Evolutionary conservation across 2,113 vertebrate genomes (phyloP).

Genomic region (Sinocyclocheilus maitianheensis): DNA sequence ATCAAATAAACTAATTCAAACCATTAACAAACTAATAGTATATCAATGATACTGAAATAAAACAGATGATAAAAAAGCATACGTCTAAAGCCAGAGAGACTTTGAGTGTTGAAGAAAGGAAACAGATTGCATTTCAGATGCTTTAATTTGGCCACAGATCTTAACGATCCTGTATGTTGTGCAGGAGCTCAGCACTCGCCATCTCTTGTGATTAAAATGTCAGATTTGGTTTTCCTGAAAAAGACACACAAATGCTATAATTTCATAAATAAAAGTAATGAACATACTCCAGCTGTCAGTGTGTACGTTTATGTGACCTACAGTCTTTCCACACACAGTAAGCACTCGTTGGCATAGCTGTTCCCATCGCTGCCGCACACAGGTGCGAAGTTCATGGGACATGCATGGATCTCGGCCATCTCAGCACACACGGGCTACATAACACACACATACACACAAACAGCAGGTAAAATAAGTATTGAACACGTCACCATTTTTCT

Average conservation of each 20-base stretch:
- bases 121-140: background rate
- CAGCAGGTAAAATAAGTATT: too few species aligned
- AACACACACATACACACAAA: conserved; percentile 10
- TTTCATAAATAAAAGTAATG: background rate
- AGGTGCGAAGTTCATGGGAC: conserved; percentile 75
- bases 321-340: conserved; percentile 75
- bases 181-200: conserved; percentile 61
- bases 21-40: too few species aligned
- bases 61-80: too few species aligned
- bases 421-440: conserved; percentile 67
- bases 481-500: too few species aligned
- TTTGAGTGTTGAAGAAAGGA: background rate
- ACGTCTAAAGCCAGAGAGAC: background rate
- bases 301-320: conserved; percentile 60
- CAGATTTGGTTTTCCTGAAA: conserved; percentile 63
- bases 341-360: conserved; percentile 82
- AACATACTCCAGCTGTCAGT: background rate
- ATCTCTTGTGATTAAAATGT: conserved; percentile 70
- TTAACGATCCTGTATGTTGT: background rate
- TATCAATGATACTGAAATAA: too few species aligned
- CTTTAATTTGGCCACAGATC: conserved; percentile 14
- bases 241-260: background rate
- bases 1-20: background rate
- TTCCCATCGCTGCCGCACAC: conserved; percentile 80
- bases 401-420: conserved; percentile 59